Base-by-base conservation (phyloP, 2,797 vertebrate genomes). In the Myotis planiceps region DNA sequence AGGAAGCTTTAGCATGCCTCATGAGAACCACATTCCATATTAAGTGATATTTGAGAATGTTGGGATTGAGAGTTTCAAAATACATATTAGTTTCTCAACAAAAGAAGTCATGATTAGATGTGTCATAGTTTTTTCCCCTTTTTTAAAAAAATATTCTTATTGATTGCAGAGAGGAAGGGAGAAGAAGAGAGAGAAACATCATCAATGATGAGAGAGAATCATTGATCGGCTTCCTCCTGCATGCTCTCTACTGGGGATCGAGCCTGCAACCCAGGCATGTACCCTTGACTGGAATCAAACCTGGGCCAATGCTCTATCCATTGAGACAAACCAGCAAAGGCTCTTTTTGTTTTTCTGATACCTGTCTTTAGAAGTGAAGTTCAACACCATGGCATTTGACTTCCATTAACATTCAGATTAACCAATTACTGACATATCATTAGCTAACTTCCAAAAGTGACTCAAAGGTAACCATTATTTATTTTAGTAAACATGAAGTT, bases 261-360 rank as follows among this genome's bases (percentile, higher is more conserved):
- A 55, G 53, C 53, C 21, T 9, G 9, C 21, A 55, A 55, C 53
- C 53, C 21, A 55, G 53, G 21, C 21, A 55, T 25, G 21, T 55
- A 4, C 21, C 21, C 21, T 55, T 55, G 53, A 55, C 53, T 55
- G 53, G 53, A 55, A 55, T 55, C 53, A 25, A 55, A 55, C 53
- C 53, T 55, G 53, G 53, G 21, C 21, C 9, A 25, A 55, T 9
- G 53, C 53, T 55, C 21, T 55, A 23, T 25, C 19, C 53, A 23
- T 25, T 55, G 53, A 53, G 53, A 8, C 51, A 60, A 60, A 27
- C 55, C 55, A 29, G 55, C 2, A 2, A 60, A 27, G 5, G 27
- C 27, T 60, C 55, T 58, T 39, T 83, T 74, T 63, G 45, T 75
- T 94, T 96, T 94, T 74, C 58, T 89, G 51, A 66, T 71, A 39